These are phyloP conservation scores for Spinus olivaceus DNA, from an alignment of 2,797 vertebrate species.

Conservation along the genomic window DNA sequence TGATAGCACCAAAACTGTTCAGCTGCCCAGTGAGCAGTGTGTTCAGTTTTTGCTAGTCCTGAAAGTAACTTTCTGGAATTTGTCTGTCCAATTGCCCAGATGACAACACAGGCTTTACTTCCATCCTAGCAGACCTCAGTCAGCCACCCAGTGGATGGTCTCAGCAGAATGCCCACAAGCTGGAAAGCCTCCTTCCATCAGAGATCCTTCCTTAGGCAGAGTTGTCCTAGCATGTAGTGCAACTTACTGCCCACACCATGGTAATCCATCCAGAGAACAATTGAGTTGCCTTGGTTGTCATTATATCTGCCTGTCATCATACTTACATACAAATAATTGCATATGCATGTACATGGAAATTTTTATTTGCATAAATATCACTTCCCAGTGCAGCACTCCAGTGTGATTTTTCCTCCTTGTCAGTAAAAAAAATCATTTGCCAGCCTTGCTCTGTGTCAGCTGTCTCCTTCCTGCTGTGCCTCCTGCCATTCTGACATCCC, in stretches of 20 bases:
- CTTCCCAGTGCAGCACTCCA: background rate
- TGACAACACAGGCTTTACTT: background rate
- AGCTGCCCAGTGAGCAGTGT: background rate
- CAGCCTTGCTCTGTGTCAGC: background rate
- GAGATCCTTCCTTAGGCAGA: background rate
- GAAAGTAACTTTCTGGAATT: background rate
- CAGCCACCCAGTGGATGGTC: background rate
- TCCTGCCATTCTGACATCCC: background rate
- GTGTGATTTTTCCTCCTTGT: background rate
- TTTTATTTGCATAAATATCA: background rate
- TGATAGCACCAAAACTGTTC: background rate
- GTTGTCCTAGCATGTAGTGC: background rate
- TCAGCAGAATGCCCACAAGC: background rate
- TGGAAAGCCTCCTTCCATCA: background rate
- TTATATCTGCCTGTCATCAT: background rate
- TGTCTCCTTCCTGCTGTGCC: fast-evolving
- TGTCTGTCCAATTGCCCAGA: background rate
- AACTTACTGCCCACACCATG: background rate
- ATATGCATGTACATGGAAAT: background rate
- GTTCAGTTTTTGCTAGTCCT: background rate
- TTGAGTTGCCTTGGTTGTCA: background rate
- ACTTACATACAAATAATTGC: background rate
- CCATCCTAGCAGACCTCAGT: background rate
- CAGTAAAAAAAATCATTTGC: background rate
- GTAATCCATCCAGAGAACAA: background rate